These are phyloP conservation scores for Lutjanus argentimaculatus DNA, from an alignment of 2,797 vertebrate species.

Conservation along the genomic window DNA sequence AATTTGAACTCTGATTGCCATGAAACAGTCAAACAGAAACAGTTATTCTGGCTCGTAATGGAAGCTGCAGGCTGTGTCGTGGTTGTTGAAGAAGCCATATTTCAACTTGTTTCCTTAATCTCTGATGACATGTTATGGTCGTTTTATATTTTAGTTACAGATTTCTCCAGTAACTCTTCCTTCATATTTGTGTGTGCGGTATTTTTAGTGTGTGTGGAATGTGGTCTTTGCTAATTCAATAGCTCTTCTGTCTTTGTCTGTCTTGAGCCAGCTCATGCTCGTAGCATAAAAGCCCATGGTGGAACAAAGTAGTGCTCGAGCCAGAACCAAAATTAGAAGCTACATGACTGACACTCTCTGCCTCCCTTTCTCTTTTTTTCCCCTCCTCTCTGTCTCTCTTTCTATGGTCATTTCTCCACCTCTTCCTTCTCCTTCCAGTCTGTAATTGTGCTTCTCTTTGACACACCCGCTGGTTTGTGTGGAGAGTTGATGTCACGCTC, in stretches of 20 bases:
- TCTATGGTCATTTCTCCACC: slow-evolving; percentile 54
- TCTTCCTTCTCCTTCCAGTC: slow-evolving; percentile 64
- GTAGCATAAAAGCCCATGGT: slow-evolving; percentile 49
- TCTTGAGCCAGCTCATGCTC: slow-evolving; percentile 50
- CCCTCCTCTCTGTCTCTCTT: background rate
- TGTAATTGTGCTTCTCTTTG: slow-evolving; percentile 85
- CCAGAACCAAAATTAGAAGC: slow-evolving; percentile 78
- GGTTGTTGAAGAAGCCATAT: too few relatives aligned
- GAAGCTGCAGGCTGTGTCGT: too few relatives aligned
- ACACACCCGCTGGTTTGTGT: slow-evolving; percentile 83
- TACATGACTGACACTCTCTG: slow-evolving; percentile 55
- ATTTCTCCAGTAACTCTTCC: too few relatives aligned
- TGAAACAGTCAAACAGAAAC: too few relatives aligned
- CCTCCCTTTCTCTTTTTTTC: background rate
- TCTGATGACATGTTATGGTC: too few relatives aligned
- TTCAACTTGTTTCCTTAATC: too few relatives aligned
- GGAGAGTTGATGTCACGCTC: slow-evolving; percentile 74
- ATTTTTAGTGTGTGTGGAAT: slow-evolving; percentile 11
- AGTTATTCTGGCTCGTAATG: too few relatives aligned
- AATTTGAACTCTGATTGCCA: too few relatives aligned
- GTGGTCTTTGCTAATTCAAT: slow-evolving; percentile 55
- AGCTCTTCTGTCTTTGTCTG: slow-evolving; percentile 49
- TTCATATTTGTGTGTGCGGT: background rate
- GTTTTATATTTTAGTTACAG: too few relatives aligned
- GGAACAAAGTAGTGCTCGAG: slow-evolving; percentile 60